A percentile compares a stretch with the other conserved stretches of the same genome.
These are phyloP conservation scores for Vultur gryphus DNA, from an alignment of 2,797 vertebrate species.

Conservation along the genomic window DNA sequence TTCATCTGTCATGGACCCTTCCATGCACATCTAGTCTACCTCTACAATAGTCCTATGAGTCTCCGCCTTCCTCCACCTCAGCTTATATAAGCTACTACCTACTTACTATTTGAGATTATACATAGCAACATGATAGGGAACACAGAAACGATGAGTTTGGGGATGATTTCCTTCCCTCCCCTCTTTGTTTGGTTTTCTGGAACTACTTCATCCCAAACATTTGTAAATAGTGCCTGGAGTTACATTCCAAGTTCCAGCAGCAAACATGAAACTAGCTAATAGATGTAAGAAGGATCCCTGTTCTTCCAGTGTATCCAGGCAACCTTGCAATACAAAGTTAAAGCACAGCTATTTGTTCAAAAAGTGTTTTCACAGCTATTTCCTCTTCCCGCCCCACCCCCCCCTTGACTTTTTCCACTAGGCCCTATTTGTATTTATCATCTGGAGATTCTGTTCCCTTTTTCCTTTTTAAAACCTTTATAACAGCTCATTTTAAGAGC, in stretches of 20 bases:
- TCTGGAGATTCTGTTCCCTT: constrained; percentile 29
- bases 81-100: neutral
- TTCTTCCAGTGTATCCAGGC: constrained; percentile 57
- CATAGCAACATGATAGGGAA: constrained; percentile 35
- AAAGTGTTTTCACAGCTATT: constrained; percentile 64
- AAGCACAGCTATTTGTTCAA: constrained; percentile 50
- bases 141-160: constrained; percentile 31
- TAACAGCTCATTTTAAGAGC: neutral
- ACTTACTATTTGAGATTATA: neutral
- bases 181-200: constrained; percentile 61
- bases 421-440: constrained; percentile 17
- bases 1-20: neutral
- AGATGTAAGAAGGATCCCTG: constrained; percentile 50
- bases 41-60: neutral
- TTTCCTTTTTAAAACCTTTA: neutral
- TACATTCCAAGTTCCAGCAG: constrained; percentile 46
- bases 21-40: neutral
- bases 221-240: constrained; percentile 58
- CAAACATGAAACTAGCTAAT: constrained; percentile 62
- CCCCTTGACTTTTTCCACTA: constrained; percentile 19
- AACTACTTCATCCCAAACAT: constrained; percentile 56
- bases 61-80: neutral
- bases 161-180: constrained; percentile 3
- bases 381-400: neutral
- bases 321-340: constrained; percentile 62